Evolutionary conservation across 2,888 invertebrate genomes (phyloP), one percentile per base, ranked within the genome.

Genomic region (Apamea crenata): DNA sequence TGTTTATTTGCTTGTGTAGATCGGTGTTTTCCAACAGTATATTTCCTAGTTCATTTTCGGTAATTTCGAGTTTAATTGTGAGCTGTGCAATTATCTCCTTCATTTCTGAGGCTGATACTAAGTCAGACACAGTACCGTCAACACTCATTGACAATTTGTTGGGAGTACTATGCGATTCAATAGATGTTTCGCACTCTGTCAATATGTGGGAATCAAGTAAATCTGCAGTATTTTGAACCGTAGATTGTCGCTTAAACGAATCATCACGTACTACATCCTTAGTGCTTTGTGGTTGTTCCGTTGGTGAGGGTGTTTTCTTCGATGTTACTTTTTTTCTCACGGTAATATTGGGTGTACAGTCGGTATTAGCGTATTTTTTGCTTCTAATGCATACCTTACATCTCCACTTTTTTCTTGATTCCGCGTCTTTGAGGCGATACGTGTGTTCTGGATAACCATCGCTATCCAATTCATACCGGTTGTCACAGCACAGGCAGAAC

Each of bases 191-290:
- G 32, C 67, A 78, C 1, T 78, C 74, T 16, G 69, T 56, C 25
- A 78, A 16, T 50, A 78, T 69, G 53, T 78, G 74, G 16, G 74
- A 78, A 32, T 73, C 78, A 21, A 69, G 18, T 74, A 53, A 53
- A 12, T 69, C n/a, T 7, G 63, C 4, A 25, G 44, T 56, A 65
- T 68, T 69, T 74, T 78, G 74, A 73, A 59, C 29, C 0, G 67
- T 1, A 63, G 78, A 63, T 63, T 5, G 63, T 32, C 32, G 63
- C 21, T 32, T 21, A 0, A 63, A 63, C 63, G 18, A 4, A 5
- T 18, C 29, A 18, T 10, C 29, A 8, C 4, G 29, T 32, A 32
- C 10, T 32, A 32, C 21, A 63, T 32, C 29, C 18, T 63, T 10
- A 32, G 10, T 10, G 1, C 29, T 18, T 21, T 5, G 8, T 32